A percentile compares a stretch with the other conserved stretches of the same genome.
Conservation (phyloP, 2,113 vertebrate genomes). For the Limanda limanda region DNA sequence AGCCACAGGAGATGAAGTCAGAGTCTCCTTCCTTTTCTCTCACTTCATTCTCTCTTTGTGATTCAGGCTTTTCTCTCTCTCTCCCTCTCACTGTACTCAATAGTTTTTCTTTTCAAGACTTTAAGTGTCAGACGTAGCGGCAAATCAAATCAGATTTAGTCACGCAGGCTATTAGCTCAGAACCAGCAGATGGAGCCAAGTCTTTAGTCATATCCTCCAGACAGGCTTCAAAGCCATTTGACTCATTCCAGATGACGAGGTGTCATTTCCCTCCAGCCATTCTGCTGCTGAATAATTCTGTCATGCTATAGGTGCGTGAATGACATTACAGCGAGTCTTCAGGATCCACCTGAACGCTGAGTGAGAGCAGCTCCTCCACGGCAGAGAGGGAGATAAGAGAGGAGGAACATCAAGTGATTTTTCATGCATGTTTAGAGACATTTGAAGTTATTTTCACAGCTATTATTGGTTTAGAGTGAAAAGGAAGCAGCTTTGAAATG, state of each 20-base stretch:
- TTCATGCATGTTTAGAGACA: background rate
- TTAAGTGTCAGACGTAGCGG: conserved; percentile 55
- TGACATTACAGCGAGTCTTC: background rate
- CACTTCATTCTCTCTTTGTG: conserved; percentile 10
- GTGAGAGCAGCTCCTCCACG: background rate
- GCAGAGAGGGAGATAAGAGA: background rate
- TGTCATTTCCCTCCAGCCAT: conserved; percentile 49
- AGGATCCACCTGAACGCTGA: conserved; percentile 15
- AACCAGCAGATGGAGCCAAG: conserved; percentile 74
- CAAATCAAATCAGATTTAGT: conserved; percentile 68
- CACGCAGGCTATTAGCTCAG: conserved; percentile 57
- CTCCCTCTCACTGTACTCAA: background rate
- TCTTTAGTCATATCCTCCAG: conserved; percentile 65
- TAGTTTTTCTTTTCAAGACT: conserved; percentile 41
- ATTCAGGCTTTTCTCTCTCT: background rate
- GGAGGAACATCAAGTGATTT: background rate
- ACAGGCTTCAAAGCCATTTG: conserved; percentile 61
- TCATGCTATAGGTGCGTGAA: conserved; percentile 21
- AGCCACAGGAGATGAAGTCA: background rate
- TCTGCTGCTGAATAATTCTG: conserved; percentile 24
- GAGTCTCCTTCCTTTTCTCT: background rate
- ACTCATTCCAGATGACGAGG: conserved; percentile 58
- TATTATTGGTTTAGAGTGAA: background rate
- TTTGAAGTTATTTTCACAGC: conserved; percentile 14
- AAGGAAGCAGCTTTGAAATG: background rate